Conservation (phyloP, 2,797 vertebrate genomes). For the Chelon auratus region DNA sequence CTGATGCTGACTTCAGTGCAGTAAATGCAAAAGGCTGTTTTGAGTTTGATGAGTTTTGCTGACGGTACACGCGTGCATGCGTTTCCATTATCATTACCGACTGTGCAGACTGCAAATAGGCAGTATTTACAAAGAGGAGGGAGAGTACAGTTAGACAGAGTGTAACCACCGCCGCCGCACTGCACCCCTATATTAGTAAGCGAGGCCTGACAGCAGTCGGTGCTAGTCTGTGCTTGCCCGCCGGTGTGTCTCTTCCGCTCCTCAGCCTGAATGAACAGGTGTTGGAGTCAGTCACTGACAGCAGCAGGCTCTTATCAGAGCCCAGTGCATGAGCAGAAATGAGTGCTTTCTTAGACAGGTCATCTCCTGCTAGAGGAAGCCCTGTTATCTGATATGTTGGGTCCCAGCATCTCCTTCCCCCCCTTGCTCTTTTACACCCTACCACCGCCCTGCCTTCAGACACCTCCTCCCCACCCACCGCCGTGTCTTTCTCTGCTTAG, state of each 20-base stretch:
- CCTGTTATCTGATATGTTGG: slow-evolving; percentile 68
- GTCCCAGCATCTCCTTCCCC: slow-evolving; percentile 25
- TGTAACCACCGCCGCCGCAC: slow-evolving; percentile 20
- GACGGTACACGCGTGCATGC: slow-evolving; percentile 5
- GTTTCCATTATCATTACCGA: slow-evolving; percentile 42
- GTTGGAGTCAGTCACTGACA: slow-evolving; percentile 51
- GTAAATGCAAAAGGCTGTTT: slow-evolving; percentile 3
- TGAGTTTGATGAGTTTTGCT: slow-evolving; percentile 15
- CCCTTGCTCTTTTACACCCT: slow-evolving; percentile 10
- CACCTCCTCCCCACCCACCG: slow-evolving; percentile 20
- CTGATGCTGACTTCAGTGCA: background rate
- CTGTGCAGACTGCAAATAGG: slow-evolving; percentile 51
- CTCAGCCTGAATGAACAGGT: slow-evolving; percentile 65
- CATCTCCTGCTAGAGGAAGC: slow-evolving; percentile 83
- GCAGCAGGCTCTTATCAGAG: slow-evolving; percentile 52
- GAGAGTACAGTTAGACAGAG: slow-evolving; percentile 28
- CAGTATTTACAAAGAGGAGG: slow-evolving; percentile 40
- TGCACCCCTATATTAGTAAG: slow-evolving; percentile 52
- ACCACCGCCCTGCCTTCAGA: slow-evolving; percentile 19
- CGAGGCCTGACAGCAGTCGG: slow-evolving; percentile 30
- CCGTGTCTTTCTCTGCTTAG: slow-evolving; percentile 29
- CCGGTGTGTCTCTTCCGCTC: slow-evolving; percentile 43
- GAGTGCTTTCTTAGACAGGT: slow-evolving; percentile 82
- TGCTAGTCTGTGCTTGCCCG: slow-evolving; percentile 56
- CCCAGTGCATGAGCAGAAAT: slow-evolving; percentile 80